Percentiles rank a stretch among this genome's conserved stretches.
Conservation (phyloP, 2,888 invertebrate genomes). For the Phorcus lineatus region DNA sequence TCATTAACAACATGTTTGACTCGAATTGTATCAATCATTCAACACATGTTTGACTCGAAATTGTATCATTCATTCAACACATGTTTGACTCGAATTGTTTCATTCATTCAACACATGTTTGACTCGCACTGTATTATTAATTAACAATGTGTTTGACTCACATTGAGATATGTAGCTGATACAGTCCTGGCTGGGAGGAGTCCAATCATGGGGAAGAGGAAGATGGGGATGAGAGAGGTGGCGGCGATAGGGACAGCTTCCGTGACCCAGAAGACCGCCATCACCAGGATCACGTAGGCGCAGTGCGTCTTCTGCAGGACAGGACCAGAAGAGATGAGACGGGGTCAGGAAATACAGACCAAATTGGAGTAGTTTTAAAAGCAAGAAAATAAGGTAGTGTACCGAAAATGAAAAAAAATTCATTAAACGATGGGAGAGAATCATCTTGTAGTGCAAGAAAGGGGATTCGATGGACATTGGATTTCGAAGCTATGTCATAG, state of each 20-base stretch:
- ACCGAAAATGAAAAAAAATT: no score
- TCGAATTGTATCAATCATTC: no score
- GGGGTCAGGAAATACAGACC: no score
- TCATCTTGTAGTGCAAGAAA: no score
- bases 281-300: constrained; percentile 33
- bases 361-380: no score
- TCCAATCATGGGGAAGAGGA: constrained; percentile 58
- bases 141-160: constrained; percentile 33
- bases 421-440: no score
- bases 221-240: constrained; percentile 68
- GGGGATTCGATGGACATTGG: no score
- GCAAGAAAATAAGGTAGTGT: no score
- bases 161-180: constrained; percentile 57
- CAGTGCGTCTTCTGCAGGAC: constrained; percentile 9
- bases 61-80: not conserved
- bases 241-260: constrained; percentile 70
- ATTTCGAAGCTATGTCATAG: no score
- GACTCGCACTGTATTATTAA: not conserved
- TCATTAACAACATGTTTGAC: no score
- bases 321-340: not conserved
- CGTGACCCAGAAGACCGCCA: constrained; percentile 50
- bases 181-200: constrained; percentile 50
- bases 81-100: constrained; percentile 39
- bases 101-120: not conserved
- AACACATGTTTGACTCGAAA: constrained; percentile 32